These are phyloP conservation scores for Bradysia coprophila DNA, from an alignment of 1,140 invertebrate species.

Conservation along the genomic window DNA sequence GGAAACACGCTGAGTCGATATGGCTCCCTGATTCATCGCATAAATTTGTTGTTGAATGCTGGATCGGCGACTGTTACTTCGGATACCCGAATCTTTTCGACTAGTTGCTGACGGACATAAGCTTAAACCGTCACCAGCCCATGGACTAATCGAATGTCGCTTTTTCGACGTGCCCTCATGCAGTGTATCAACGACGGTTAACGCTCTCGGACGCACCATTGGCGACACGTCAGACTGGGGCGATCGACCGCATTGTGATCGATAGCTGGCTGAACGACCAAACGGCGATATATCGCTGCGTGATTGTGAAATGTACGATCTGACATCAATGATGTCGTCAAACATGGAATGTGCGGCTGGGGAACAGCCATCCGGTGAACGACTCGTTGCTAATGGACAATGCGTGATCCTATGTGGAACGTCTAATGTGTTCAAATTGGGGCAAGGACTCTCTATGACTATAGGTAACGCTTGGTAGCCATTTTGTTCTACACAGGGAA, in stretches of 20 bases:
- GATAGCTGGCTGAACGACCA: constrained; percentile 36
- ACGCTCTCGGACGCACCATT: constrained; percentile 29
- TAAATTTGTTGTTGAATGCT: constrained; percentile 67
- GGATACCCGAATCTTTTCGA: constrained; percentile 71
- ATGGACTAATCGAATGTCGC: not conserved
- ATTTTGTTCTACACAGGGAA: constrained; percentile 18
- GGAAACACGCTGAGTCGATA: constrained; percentile 60
- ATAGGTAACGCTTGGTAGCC: constrained; percentile 41
- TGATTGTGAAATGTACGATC: constrained; percentile 46
- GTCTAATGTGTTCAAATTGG: constrained; percentile 14
- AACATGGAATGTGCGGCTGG: constrained; percentile 21
- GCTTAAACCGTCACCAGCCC: constrained; percentile 48
- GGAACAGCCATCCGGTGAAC: constrained; percentile 10
- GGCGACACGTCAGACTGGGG: constrained; percentile 22
- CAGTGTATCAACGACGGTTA: constrained; percentile 5
- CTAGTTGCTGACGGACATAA: constrained; percentile 57
- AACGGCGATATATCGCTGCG: constrained; percentile 43
- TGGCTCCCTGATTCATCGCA: constrained; percentile 37
- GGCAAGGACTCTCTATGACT: constrained; percentile 32
- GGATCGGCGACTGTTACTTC: constrained; percentile 62
- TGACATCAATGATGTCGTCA: constrained; percentile 39
- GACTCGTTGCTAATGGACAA: constrained; percentile 10
- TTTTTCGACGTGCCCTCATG: not conserved
- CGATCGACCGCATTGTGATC: constrained; percentile 36
- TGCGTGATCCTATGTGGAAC: constrained; percentile 12